These are phyloP conservation scores for Toxonevra muliebris DNA, from an alignment of 2,888 invertebrate species.

Conservation along the genomic window DNA sequence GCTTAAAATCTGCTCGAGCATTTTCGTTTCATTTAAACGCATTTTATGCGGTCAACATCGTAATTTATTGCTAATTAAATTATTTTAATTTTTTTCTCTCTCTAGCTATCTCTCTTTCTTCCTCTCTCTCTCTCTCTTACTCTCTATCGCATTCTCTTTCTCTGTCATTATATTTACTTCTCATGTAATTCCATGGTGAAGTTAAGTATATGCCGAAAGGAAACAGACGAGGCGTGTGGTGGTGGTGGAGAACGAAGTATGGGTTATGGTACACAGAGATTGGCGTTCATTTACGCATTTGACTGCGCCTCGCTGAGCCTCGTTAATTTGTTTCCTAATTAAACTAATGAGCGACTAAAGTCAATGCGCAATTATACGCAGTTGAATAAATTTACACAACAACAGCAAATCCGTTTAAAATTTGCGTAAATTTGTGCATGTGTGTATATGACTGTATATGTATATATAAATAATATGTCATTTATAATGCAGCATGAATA, in stretches of 20 bases:
- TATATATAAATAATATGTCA: background rate
- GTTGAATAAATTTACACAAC: conserved; percentile 25
- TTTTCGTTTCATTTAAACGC: conserved; percentile 53
- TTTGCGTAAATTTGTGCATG: background rate
- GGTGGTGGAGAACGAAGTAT: background rate
- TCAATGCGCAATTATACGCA: conserved; percentile 54
- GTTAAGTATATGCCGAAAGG: conserved; percentile 28
- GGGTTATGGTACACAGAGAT: background rate
- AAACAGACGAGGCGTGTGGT: conserved; percentile 7
- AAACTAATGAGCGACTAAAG: conserved; percentile 64
- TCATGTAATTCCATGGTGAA: conserved; percentile 1
- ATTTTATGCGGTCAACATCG: conserved; percentile 45
- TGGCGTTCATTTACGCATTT: conserved; percentile 36
- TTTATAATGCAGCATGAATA: too few species aligned
- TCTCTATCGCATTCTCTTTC: background rate
- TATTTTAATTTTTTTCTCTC: conserved; percentile 46
- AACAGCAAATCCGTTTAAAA: conserved; percentile 19
- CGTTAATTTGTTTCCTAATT: conserved; percentile 63
- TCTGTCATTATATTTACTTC: conserved; percentile 2
- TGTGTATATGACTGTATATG: conserved; percentile 13
- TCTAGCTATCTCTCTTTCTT: background rate
- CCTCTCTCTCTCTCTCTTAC: background rate
- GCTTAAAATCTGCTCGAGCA: conserved; percentile 46
- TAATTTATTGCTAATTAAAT: conserved; percentile 57
- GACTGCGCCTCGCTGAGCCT: conserved; percentile 43